phyloP scores from a whole-genome alignment of 30 jellyfish, hydroid and myxozoan species.

The Hydractinia echinata region DNA sequence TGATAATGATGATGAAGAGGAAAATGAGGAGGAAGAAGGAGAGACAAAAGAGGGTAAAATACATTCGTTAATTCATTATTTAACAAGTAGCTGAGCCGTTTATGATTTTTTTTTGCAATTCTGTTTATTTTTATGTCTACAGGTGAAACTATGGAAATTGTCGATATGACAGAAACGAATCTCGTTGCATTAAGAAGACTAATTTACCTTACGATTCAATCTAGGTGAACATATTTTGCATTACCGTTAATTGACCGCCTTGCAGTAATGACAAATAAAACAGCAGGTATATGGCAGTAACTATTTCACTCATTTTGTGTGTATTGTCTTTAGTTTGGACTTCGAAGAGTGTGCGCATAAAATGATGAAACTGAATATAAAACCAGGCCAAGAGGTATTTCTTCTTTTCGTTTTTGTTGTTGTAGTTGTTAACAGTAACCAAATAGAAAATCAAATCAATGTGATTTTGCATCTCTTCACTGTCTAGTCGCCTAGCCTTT shows the following conservation, averaged over 20 bases:
- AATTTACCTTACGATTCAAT: constrained; percentile 85
- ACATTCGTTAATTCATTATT: not conserved
- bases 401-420: too few relatives aligned
- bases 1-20: constrained; percentile 81
- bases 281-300: not conserved
- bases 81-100: not conserved
- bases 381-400: constrained; percentile 98
- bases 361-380: constrained; percentile 88
- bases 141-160: constrained; percentile 55
- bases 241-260: not conserved
- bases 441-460: too few relatives aligned
- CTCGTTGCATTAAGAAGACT: constrained; percentile 85
- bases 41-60: constrained; percentile 24
- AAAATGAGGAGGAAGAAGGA: constrained; percentile 28
- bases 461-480: too few relatives aligned
- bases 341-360: constrained; percentile 99
- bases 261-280: not conserved
- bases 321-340: constrained; percentile 63
- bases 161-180: constrained; percentile 93
- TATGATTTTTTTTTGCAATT: not conserved
- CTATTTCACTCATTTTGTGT: not conserved
- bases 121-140: not conserved
- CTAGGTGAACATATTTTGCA: constrained; percentile 59
- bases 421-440: too few relatives aligned
- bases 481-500: too few relatives aligned